These are phyloP conservation scores for Morinoia aosen DNA, from an alignment of 2,888 invertebrate species.

Conservation along the genomic window DNA sequence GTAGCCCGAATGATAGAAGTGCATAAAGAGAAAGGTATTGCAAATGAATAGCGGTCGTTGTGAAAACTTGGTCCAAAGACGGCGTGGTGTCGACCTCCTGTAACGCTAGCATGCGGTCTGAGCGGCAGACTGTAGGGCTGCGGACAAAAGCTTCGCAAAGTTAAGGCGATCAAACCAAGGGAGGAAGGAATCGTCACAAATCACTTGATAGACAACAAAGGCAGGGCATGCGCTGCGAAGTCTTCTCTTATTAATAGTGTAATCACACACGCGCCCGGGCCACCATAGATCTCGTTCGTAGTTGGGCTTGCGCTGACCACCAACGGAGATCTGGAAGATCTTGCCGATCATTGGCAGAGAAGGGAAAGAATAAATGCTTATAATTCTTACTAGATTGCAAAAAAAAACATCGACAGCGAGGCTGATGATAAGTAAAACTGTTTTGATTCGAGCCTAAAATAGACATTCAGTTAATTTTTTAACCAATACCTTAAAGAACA, in stretches of 20 bases:
- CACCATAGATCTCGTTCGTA: background rate
- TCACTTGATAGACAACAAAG: conserved; percentile 17
- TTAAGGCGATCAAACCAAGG: background rate
- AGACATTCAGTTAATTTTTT: too few species aligned
- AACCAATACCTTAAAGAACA: too few species aligned
- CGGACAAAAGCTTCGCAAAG: background rate
- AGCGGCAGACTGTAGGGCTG: background rate
- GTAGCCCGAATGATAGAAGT: background rate
- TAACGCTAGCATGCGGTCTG: background rate
- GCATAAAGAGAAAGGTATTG: background rate
- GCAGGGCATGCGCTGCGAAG: background rate
- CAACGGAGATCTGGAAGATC: background rate
- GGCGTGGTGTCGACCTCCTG: background rate
- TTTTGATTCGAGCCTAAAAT: too few species aligned
- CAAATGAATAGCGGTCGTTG: background rate
- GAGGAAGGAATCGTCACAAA: background rate
- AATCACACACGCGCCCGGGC: background rate
- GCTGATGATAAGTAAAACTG: too few species aligned
- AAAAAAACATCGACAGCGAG: too few species aligned
- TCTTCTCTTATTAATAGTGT: conserved; percentile 15
- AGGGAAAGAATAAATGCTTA: background rate
- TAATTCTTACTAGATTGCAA: background rate
- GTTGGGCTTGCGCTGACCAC: background rate
- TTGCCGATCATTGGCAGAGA: background rate
- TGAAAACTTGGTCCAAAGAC: background rate